phyloP scores from a whole-genome alignment of 1,140 invertebrate genomes.

The Colletes latitarsis region DNA sequence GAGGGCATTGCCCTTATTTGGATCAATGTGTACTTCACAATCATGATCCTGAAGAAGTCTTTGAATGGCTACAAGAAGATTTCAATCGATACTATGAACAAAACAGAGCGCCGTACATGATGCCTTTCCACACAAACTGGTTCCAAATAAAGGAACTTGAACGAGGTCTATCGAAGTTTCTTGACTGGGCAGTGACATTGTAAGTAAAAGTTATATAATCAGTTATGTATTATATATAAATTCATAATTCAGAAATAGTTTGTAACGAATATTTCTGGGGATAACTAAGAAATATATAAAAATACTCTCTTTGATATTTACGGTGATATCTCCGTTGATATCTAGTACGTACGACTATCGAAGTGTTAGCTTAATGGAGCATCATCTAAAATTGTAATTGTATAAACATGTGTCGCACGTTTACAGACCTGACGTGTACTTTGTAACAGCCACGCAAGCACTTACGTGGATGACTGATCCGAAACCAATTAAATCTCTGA shows the following conservation, averaged over 20 bases:
- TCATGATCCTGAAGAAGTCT: slow-evolving; percentile 91
- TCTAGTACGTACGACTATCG: too few species aligned
- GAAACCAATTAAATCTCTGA: slow-evolving; percentile 85
- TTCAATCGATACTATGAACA: slow-evolving; percentile 93
- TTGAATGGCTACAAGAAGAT: slow-evolving; percentile 95
- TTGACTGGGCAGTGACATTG: slow-evolving; percentile 90
- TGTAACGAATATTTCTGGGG: too few species aligned
- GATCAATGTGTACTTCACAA: slow-evolving; percentile 97
- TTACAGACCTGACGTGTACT: slow-evolving; percentile 92
- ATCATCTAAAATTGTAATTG: not conserved
- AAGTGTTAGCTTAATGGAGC: too few species aligned
- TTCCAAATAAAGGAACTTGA: slow-evolving; percentile 95
- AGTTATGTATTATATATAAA: not conserved
- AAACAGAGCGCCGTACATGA: slow-evolving; percentile 95
- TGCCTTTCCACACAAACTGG: slow-evolving; percentile 97
- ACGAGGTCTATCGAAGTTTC: slow-evolving; percentile 91
- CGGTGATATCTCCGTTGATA: too few species aligned
- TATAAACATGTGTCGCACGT: slow-evolving; percentile 42
- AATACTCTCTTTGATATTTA: too few species aligned
- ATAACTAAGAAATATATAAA: too few species aligned
- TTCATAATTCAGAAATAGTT: too few species aligned
- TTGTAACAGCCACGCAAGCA: slow-evolving; percentile 94
- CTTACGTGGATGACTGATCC: slow-evolving; percentile 96
- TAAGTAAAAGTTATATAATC: slow-evolving; percentile 81
- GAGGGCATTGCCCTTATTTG: slow-evolving; percentile 95